Evolutionary conservation across 64 coral and sea anemone genomes (phyloP).

Genomic region (Montipora cactus): DNA sequence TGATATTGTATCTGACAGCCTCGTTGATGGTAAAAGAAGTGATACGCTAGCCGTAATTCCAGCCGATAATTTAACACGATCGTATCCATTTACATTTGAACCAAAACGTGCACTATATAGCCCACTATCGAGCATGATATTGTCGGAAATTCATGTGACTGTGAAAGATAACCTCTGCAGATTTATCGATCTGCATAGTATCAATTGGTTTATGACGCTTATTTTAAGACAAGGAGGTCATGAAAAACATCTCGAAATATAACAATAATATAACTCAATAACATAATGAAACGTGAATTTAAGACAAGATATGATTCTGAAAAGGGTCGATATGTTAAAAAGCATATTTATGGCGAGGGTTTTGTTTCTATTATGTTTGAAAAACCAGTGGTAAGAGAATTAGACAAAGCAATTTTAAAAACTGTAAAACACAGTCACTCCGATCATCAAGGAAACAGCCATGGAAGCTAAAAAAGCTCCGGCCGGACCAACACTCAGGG

Average conservation of each 20-base stretch:
- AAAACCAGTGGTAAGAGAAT: too few relatives aligned
- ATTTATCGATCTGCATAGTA: conserved; percentile 23
- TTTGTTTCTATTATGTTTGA: too few relatives aligned
- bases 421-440: too few relatives aligned
- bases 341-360: too few relatives aligned
- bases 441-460: too few relatives aligned
- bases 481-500: too few relatives aligned
- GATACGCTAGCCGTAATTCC: conserved; percentile 50
- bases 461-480: too few relatives aligned
- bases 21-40: background rate
- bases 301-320: background rate
- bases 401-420: too few relatives aligned
- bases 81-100: conserved; percentile 32
- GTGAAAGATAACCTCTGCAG: too few relatives aligned
- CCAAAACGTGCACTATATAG: background rate
- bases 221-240: too few relatives aligned
- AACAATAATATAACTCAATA: background rate
- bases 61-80: background rate
- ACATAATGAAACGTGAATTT: background rate
- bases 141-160: too few relatives aligned
- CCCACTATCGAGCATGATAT: background rate
- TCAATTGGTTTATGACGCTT: background rate
- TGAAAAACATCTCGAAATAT: too few relatives aligned
- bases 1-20: background rate
- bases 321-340: conserved; percentile 19